These are phyloP conservation scores for Stomatorhinus ivindoensis DNA, from an alignment of 2,113 vertebrate species.

Conservation along the genomic window DNA sequence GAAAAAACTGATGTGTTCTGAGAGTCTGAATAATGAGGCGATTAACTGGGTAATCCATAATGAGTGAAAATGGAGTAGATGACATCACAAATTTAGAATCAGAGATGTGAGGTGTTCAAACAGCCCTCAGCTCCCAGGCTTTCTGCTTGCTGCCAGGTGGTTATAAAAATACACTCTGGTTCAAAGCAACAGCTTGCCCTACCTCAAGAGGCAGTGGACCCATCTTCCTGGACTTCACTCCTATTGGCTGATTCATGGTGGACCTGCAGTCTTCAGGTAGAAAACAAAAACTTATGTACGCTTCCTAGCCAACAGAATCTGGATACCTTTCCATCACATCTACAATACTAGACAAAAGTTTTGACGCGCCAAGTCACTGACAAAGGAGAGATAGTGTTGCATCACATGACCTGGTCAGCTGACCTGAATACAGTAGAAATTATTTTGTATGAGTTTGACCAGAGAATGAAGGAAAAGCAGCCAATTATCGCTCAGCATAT, in stretches of 20 bases:
- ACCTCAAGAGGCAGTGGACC: neutral
- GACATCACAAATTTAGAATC: neutral
- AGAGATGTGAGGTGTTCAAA: neutral
- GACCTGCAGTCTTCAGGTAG: neutral
- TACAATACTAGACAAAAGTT: neutral
- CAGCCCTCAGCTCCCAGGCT: neutral
- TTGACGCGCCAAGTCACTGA: neutral
- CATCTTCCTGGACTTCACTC: neutral
- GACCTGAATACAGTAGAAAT: too few species aligned
- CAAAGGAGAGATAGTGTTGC: neutral
- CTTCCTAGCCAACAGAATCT: neutral
- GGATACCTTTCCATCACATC: neutral
- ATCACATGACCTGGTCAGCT: neutral
- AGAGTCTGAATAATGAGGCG: neutral
- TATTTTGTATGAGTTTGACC: too few species aligned
- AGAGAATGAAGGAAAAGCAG: too few species aligned
- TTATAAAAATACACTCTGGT: neutral
- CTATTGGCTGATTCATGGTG: neutral
- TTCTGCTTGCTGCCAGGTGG: neutral
- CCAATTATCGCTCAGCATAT: too few species aligned
- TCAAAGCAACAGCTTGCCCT: neutral
- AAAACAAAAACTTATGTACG: neutral
- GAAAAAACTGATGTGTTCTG: neutral
- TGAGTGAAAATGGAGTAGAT: neutral
- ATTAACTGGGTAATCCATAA: neutral